A percentile compares a stretch with the other conserved stretches of the same genome.
Evolutionary conservation across 2,113 vertebrate genomes (phyloP).

Genomic region (Vulpes lagopus): DNA sequence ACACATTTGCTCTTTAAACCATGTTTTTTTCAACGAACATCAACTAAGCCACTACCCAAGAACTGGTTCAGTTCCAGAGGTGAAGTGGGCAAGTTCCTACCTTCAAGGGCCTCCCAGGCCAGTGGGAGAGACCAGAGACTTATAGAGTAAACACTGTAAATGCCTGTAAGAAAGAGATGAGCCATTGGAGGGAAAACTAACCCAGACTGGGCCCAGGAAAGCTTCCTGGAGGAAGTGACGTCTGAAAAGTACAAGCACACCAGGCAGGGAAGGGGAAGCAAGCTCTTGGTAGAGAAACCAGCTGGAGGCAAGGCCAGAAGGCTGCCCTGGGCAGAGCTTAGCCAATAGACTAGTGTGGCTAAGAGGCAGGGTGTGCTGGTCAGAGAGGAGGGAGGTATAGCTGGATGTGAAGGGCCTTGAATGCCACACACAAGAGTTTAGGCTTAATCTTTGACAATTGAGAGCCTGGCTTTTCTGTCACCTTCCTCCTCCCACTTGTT

Average conservation of each 20-base stretch:
- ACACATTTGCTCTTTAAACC: background rate
- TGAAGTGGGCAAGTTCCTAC: background rate
- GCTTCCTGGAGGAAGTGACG: slow-evolving; percentile 59
- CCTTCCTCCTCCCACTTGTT: background rate
- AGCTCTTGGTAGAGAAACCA: background rate
- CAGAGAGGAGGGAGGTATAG: background rate
- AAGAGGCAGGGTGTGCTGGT: background rate
- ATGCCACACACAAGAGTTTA: background rate
- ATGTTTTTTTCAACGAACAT: background rate
- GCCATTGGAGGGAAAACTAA: background rate
- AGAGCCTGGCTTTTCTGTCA: background rate
- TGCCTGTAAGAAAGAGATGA: background rate
- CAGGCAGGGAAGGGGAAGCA: slow-evolving; percentile 36
- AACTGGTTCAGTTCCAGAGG: background rate
- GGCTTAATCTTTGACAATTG: no score
- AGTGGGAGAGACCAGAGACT: background rate
- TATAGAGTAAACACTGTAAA: background rate
- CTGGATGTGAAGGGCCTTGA: background rate
- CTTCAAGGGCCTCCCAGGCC: background rate
- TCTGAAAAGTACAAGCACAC: background rate
- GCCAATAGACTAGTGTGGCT: background rate
- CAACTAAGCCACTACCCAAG: background rate
- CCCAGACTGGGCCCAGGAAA: background rate
- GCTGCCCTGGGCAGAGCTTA: background rate
- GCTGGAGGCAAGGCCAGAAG: background rate